phyloP scores from a whole-genome alignment of 1,140 invertebrate genomes.

The Psix sp. region DNA sequence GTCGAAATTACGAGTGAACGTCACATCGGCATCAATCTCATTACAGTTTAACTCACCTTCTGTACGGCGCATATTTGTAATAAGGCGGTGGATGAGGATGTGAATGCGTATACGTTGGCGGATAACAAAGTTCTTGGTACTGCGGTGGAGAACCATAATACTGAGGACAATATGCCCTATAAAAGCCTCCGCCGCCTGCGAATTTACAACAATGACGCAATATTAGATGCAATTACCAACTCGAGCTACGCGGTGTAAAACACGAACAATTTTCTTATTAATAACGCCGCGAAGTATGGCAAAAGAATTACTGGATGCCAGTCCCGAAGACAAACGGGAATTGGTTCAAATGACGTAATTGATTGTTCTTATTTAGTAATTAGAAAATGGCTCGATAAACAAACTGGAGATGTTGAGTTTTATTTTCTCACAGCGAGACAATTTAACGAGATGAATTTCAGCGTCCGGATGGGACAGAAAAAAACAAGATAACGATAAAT shows the following conservation, averaged over 20 bases:
- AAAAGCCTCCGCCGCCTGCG: constrained; percentile 72
- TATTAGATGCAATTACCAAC: constrained; percentile 49
- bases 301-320: constrained; percentile 4
- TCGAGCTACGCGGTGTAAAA: constrained; percentile 5
- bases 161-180: constrained; percentile 75
- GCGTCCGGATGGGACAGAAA: no score
- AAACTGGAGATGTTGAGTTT: no score
- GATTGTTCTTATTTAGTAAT: no score
- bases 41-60: constrained; percentile 68
- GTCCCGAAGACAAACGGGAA: no score
- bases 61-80: constrained; percentile 81
- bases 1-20: constrained; percentile 10
- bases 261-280: constrained; percentile 11
- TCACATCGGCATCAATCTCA: constrained; percentile 23
- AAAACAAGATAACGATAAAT: constrained; percentile 28
- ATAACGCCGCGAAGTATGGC: constrained; percentile 3
- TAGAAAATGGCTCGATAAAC: no score
- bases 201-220: constrained; percentile 56
- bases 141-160: constrained; percentile 78
- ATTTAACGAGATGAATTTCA: constrained; percentile 36
- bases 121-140: constrained; percentile 80
- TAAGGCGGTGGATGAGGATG: constrained; percentile 79
- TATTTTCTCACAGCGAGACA: no score
- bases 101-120: constrained; percentile 78
- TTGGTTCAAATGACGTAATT: no score